Percentiles rank a stretch among this genome's conserved stretches.
Conservation (phyloP, 2,113 vertebrate species). For the Calyptommatus sinebrachiatus region DNA sequence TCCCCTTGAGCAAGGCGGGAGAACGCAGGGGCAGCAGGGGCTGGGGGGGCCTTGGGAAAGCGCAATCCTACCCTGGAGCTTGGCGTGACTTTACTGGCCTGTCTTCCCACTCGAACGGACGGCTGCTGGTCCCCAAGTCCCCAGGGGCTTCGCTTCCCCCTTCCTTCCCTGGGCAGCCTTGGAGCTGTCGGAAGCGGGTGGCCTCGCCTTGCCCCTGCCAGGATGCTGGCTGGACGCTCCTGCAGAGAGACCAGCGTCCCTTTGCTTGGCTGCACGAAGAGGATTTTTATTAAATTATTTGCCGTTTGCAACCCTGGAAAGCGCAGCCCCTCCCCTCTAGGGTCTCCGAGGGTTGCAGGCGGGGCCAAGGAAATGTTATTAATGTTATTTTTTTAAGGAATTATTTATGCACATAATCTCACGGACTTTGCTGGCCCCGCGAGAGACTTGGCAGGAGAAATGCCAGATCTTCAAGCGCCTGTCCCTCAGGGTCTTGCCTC, state of each 20-base stretch:
- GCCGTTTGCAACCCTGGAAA: slow-evolving; percentile 62
- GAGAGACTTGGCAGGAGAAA: slow-evolving; percentile 65
- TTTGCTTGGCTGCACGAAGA: slow-evolving; percentile 66
- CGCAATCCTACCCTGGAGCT: neutral
- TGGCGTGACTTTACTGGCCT: neutral
- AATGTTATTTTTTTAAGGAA: neutral
- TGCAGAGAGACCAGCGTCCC: slow-evolving; percentile 62
- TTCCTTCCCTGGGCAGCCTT: slow-evolving; percentile 23
- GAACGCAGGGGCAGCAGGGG: neutral
- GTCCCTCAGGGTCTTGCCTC: slow-evolving; percentile 80
- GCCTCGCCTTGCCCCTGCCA: slow-evolving; percentile 9
- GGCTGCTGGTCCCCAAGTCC: neutral
- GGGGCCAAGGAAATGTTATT: slow-evolving; percentile 69
- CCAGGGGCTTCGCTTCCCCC: too few relatives aligned
- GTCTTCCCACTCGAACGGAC: neutral
- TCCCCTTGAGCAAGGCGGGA: too few relatives aligned
- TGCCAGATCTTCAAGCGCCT: slow-evolving; percentile 67
- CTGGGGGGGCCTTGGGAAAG: neutral
- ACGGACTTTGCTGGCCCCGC: slow-evolving; percentile 69
- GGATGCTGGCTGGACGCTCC: slow-evolving; percentile 43
- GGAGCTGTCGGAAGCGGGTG: slow-evolving; percentile 53
- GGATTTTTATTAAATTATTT: slow-evolving; percentile 77
- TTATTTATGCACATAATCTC: slow-evolving; percentile 78
- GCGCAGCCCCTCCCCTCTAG: slow-evolving; percentile 66
- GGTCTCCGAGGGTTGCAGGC: slow-evolving; percentile 76